Percentiles rank a stretch among this genome's conserved stretches.
Evolutionary conservation across 2,113 vertebrate genomes (phyloP).

Genomic region (Ochotona princeps): DNA sequence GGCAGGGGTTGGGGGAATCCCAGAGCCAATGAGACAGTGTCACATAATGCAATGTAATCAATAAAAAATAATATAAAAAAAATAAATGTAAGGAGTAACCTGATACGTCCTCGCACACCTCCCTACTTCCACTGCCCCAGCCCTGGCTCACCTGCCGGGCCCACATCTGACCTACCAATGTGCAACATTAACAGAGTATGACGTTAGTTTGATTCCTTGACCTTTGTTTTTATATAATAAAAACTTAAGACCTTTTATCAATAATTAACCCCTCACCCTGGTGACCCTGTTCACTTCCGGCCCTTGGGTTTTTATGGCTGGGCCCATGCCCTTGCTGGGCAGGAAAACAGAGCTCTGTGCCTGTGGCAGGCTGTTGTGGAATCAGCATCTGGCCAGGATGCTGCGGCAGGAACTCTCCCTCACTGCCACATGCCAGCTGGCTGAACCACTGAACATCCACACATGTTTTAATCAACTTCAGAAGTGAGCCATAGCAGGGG

Average conservation of each 20-base stretch:
- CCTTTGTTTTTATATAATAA: constrained; percentile 56
- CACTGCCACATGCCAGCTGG: too few species aligned
- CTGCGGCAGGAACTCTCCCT: not conserved
- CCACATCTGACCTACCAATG: not conserved
- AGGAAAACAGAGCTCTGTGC: not conserved
- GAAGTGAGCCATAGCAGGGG: not conserved
- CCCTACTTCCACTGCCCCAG: not conserved
- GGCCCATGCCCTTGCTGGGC: not conserved
- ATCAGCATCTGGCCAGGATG: not conserved
- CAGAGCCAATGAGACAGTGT: too few species aligned
- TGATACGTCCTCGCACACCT: not conserved
- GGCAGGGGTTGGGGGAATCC: too few species aligned
- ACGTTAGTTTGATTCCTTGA: not conserved
- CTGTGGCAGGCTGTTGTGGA: not conserved
- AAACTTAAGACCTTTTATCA: constrained; percentile 16
- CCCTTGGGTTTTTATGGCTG: not conserved
- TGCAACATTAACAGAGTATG: not conserved
- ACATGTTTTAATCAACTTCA: not conserved
- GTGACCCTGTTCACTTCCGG: not conserved
- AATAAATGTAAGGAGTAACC: not conserved
- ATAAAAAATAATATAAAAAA: too few species aligned
- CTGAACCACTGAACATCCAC: not conserved
- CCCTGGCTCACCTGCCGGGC: not conserved
- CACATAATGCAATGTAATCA: too few species aligned
- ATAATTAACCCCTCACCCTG: constrained; percentile 44